phyloP scores from a whole-genome alignment of 1,140 invertebrate species.

The Dinoponera quadriceps region DNA sequence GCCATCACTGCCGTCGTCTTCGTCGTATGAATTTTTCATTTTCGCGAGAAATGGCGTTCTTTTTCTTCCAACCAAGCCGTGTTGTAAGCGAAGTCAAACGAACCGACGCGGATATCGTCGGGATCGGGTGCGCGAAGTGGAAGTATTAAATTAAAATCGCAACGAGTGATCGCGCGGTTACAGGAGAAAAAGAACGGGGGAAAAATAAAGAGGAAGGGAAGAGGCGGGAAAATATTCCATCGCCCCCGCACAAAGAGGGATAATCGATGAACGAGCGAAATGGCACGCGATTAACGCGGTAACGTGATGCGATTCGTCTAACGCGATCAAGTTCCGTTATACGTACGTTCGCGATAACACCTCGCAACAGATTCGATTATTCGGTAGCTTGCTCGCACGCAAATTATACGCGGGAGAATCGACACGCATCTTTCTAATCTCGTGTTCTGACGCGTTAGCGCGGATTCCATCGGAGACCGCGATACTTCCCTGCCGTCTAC shows the following conservation, averaged over 20 bases:
- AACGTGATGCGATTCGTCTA: constrained; percentile 41
- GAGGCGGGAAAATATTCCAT: constrained; percentile 1
- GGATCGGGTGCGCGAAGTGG: neutral
- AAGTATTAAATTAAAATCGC: neutral
- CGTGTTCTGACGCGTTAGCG: neutral
- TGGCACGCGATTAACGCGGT: constrained; percentile 39
- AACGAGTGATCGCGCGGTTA: too few species aligned
- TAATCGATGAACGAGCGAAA: constrained; percentile 26
- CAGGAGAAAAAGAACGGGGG: too few species aligned
- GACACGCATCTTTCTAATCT: neutral
- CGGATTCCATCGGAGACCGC: neutral
- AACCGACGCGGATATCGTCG: neutral
- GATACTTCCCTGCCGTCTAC: neutral
- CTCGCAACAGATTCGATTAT: constrained; percentile 37
- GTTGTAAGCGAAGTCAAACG: neutral
- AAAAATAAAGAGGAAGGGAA: neutral
- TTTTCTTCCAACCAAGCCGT: too few species aligned
- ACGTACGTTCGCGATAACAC: neutral
- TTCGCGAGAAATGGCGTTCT: neutral
- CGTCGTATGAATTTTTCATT: constrained; percentile 17
- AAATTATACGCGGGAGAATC: neutral
- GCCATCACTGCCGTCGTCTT: neutral
- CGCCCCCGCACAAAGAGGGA: too few species aligned
- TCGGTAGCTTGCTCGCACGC: neutral
- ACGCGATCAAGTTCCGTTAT: constrained; percentile 23